phyloP scores from a whole-genome alignment of 2,797 vertebrate genomes.

The Nannoperca australis region DNA sequence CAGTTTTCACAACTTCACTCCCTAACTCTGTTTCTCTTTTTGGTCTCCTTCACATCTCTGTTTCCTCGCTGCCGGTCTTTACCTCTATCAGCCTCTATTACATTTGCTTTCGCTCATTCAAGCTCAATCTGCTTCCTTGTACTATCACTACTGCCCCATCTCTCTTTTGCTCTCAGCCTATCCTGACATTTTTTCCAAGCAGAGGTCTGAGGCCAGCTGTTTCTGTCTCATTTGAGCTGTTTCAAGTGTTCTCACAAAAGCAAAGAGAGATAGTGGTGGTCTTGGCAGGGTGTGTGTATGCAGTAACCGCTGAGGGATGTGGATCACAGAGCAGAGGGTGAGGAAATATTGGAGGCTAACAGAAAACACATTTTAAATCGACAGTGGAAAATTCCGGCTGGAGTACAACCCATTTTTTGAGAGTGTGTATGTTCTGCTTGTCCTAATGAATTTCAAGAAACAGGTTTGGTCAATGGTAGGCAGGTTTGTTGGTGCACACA shows the following conservation, averaged over 20 bases:
- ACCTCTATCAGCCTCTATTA: constrained; percentile 19
- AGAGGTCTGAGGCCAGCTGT: constrained; percentile 66
- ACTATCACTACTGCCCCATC: constrained; percentile 11
- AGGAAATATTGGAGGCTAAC: constrained; percentile 10
- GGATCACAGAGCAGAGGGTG: constrained; percentile 23
- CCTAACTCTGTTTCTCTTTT: constrained; percentile 5
- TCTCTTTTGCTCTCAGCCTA: constrained; percentile 23
- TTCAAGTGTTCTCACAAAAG: constrained; percentile 61
- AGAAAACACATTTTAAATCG: constrained; percentile 22
- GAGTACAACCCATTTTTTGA: neutral
- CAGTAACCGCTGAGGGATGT: constrained; percentile 29
- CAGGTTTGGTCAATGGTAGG: neutral
- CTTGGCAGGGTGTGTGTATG: constrained; percentile 27
- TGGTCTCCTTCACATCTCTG: constrained; percentile 31
- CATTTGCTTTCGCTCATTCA: constrained; percentile 44
- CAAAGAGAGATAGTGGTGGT: constrained; percentile 29
- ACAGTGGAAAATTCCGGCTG: neutral
- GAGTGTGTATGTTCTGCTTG: neutral
- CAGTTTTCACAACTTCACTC: constrained; percentile 26
- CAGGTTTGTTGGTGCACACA: neutral
- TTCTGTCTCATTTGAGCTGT: constrained; percentile 62
- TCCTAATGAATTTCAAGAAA: neutral
- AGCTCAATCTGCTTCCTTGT: constrained; percentile 31
- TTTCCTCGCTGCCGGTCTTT: constrained; percentile 46
- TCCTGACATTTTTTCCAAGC: constrained; percentile 29